Evolutionary conservation across 2,888 invertebrate genomes (phyloP), one percentile per base, ranked within the genome.

Genomic region (Dorcus hopei): DNA sequence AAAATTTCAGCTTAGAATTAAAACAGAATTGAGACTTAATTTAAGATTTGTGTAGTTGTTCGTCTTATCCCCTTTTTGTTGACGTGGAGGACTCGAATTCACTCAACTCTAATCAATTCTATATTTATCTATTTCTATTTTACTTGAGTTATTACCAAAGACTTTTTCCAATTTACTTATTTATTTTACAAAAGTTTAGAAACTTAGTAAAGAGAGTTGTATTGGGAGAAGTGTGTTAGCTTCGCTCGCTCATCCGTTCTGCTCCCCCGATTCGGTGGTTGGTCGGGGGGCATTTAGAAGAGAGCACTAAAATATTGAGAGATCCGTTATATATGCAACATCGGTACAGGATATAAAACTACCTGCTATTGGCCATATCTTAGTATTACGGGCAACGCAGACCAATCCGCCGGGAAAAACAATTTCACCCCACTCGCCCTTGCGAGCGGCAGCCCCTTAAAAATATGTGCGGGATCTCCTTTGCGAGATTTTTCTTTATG

Each of bases 361-460:
- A 74, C 74, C 75, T 73, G 74, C 75, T 77, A 78, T 78, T 77
- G 77, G 79, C 79, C 79, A 79, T 79, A 78, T 79, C 78, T 78
- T 78, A 78, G 76, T 76, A 77, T 78, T 79, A 79, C 77, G 65
- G 70, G 72, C 71, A 70, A 70, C 74, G 71, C 72, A 65, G 70
- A 71, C 74, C 74, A 75, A 72, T 72, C 70, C 72, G 66, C 68
- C 71, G 74, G 77, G 77, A 75, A 75, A 77, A 77, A 77, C 77
- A 77, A 77, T 77, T 77, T 77, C 73, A 72, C 69, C 70, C 62
- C 64, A 62, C 64, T 61, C 62, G 54, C 57, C 45, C 45, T 52
- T 38, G 19, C 33, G 45, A 40, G 51, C 33, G 49, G 50, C 49
- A 40, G 52, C 45, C 59, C 59, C 55, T 38, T 59, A 54, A 59